Conservation (phyloP, 2,113 vertebrate genomes). For the Pardalotus punctatus region DNA sequence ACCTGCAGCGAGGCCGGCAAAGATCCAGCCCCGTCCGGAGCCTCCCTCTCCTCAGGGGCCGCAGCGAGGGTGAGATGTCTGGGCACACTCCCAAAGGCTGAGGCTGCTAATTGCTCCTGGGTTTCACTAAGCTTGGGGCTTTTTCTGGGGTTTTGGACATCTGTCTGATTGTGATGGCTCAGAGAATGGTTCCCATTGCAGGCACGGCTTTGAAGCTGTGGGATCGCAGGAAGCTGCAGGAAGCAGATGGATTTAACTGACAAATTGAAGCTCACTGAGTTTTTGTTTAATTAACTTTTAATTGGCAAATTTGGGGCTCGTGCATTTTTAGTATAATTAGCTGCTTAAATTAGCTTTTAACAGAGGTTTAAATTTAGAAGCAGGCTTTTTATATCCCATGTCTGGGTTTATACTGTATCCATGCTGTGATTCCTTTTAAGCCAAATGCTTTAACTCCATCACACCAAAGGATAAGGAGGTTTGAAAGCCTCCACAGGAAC, state of each 20-base stretch:
- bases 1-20: accelerated
- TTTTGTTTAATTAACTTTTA: slow-evolving; percentile 65
- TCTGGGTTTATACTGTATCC: slow-evolving; percentile 12
- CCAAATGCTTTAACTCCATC: not conserved
- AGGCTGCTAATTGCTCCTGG: not conserved
- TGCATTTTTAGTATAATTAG: slow-evolving; percentile 55
- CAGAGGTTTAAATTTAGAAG: slow-evolving; percentile 60
- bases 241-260: slow-evolving; percentile 54
- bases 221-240: slow-evolving; percentile 42
- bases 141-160: slow-evolving; percentile 5
- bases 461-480: not conserved
- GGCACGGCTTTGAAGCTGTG: slow-evolving; percentile 12
- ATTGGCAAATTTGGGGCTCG: slow-evolving; percentile 45
- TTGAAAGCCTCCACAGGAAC: not conserved
- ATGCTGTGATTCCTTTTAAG: not conserved
- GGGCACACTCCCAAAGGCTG: not conserved
- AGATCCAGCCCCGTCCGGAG: not conserved
- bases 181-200: not conserved
- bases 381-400: slow-evolving; percentile 32
- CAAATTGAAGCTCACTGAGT: slow-evolving; percentile 36
- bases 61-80: not conserved
- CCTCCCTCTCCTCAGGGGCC: not conserved
- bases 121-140: not conserved
- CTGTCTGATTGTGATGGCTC: not conserved
- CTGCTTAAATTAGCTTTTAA: slow-evolving; percentile 57